Evolutionary conservation across 2,888 invertebrate genomes (phyloP), one percentile per base, ranked within the genome.

Genomic region (Andrena dorsata): DNA sequence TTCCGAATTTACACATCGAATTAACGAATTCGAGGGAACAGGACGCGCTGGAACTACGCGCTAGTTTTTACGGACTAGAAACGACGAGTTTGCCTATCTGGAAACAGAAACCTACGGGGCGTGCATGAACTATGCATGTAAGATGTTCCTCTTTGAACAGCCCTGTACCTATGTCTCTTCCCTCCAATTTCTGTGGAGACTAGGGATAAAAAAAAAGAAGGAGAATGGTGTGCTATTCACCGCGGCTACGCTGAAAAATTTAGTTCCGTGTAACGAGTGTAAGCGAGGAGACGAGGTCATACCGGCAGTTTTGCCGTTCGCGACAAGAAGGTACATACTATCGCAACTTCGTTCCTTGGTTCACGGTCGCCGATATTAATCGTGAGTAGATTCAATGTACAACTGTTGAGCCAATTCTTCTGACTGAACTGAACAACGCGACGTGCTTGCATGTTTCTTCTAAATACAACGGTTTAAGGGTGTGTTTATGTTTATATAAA

Each of bases 231-330:
- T 69, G 84, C 91, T 90, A 91, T 92, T 92, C 91, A 91, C 65
- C 79, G 84, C 77, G 86, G 77, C 81, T 74, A 82, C 86, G 85
- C 88, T 92, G 88, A 92, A 92, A 92, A 92, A 91, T 92, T 92
- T 87, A 92, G 86, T 88, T 86, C 84, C 76, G 69, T 71, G 82
- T 92, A 92, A 92, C 90, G 91, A 90, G 90, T 86, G 87, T 86
- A 85, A 87, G 83, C 85, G 83, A 65, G 76, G 78, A 87, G 89
- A 90, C 87, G 89, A 90, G 84, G 89, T 89, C 89, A 82, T 85
- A 73, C 71, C 49, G 80, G 26, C 77, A 76, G 66, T 79, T 74
- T 82, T 64, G 76, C 74, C 65, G 49, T 41, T 69, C 68, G 28
- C 58, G 69, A 83, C 60, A 78, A 64, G 47, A 56, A 66, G 64